These are phyloP conservation scores for Adelosebastes latens DNA, from an alignment of 2,797 vertebrate genomes.

Conservation along the genomic window DNA sequence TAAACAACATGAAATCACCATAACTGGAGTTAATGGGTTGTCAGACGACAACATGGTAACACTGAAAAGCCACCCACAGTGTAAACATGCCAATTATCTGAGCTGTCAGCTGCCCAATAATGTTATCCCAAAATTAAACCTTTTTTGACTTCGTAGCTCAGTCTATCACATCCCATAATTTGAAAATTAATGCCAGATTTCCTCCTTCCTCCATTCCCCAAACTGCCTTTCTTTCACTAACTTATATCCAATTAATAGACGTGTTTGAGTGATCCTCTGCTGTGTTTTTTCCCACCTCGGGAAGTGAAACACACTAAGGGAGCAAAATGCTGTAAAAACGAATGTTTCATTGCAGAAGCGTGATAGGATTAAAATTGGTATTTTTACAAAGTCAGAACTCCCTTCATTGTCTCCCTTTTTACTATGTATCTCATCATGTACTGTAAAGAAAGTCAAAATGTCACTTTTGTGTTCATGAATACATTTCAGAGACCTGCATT, in stretches of 20 bases:
- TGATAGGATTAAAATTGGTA: not conserved
- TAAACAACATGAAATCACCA: constrained; percentile 9
- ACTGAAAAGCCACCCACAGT: constrained; percentile 39
- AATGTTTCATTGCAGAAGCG: not conserved
- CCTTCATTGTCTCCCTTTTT: not conserved
- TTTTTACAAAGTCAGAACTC: not conserved
- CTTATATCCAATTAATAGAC: not conserved
- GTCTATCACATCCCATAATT: not conserved
- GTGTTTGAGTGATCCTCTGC: not conserved
- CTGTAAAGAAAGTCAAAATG: not conserved
- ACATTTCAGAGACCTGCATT: not conserved
- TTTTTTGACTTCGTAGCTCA: not conserved
- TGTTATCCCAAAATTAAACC: not conserved
- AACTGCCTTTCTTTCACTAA: not conserved
- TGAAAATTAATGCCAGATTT: not conserved
- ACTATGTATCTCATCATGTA: not conserved
- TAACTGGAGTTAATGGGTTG: constrained; percentile 50
- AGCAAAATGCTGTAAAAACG: not conserved
- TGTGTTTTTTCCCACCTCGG: not conserved
- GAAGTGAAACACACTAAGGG: not conserved
- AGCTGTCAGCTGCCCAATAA: constrained; percentile 33
- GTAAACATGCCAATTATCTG: constrained; percentile 52
- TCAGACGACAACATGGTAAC: constrained; percentile 36
- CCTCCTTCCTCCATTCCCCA: not conserved
- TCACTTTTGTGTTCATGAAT: not conserved